These are phyloP conservation scores for Mormyrus lacerda DNA, from an alignment of 2,113 vertebrate genomes.

Conservation along the genomic window DNA sequence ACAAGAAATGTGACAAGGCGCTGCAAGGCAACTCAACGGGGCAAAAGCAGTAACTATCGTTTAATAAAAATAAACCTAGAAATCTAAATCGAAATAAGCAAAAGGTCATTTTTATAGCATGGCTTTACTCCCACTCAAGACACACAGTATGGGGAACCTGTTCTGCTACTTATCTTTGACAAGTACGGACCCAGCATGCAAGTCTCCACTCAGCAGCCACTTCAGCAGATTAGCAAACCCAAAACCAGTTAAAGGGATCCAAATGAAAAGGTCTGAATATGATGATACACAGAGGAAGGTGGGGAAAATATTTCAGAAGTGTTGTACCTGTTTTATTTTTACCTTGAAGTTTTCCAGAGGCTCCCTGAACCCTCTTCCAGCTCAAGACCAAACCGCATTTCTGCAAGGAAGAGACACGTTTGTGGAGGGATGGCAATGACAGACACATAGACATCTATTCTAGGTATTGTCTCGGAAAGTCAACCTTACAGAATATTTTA, in stretches of 20 bases:
- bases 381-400: constrained; percentile 98
- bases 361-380: constrained; percentile 98
- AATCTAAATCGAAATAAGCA: not conserved
- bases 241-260: constrained; percentile 1
- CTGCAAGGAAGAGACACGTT: constrained; percentile 41
- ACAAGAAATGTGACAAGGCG: not conserved
- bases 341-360: constrained; percentile 99
- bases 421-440: not conserved
- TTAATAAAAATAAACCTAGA: not conserved
- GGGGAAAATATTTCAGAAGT: constrained; percentile 19
- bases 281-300: constrained; percentile 1
- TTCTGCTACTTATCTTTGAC: not conserved
- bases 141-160: not conserved
- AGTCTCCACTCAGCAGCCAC: not conserved
- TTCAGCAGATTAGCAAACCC: not conserved
- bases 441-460: not conserved
- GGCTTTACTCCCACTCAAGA: not conserved
- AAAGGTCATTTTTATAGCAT: not conserved
- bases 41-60: not conserved
- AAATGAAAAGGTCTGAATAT: not conserved
- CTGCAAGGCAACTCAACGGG: not conserved
- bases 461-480: not conserved
- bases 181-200: constrained; percentile 9
- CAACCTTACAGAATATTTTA: not conserved
- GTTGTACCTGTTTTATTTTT: constrained; percentile 36